Base-by-base conservation (phyloP, 2,113 vertebrate species). In the Lamprotornis superbus region DNA sequence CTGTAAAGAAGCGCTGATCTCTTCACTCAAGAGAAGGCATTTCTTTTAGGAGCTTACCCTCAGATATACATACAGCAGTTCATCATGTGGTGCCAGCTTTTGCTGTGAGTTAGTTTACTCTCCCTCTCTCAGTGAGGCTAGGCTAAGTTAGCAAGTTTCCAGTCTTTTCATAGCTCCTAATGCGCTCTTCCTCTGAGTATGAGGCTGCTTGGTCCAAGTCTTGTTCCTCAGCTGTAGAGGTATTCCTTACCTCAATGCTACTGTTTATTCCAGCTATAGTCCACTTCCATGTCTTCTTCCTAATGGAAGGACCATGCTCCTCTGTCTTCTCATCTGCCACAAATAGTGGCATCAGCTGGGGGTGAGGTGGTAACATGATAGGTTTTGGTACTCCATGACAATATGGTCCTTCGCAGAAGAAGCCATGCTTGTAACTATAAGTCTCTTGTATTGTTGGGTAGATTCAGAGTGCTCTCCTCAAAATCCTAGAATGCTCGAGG, bases 21-120 rank as follows among this genome's bases (percentile, higher is more conserved):
- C 60, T 71, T 71, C 33, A 31, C 24, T 31, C 4, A 21, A 40
- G 37, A 50, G 42, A 75, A 70, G 12, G 22, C 17, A 25, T 71
- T 79, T 79, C 3, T 2, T 50, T 42, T 7, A 68, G 46, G 17
- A 39, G 46, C 56, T 63, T 28, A 31, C 17, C 15, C 52, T 30
- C 76, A 46, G 5, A 20, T 33, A 13, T 59, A 37, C 39, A 2
- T 13, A 10, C 1, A 31, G 30, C 0, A 0, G n/a, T 39, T 67
- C 37, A 49, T 63, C 55, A 49, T 0, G 0, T 4, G 8, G 40
- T 59, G 35, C 30, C 1, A 8, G 37, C 24, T 90, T 90, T 55
- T 88, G 37, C 55, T n/a, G 8, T 22, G 27, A 47, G 8, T 60
- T 42, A 37, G 1, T 83, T 77, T 53, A 53, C n/a, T 57, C 50